Conservation (phyloP, 2,888 invertebrate genomes). For the Chrysolina americana region DNA sequence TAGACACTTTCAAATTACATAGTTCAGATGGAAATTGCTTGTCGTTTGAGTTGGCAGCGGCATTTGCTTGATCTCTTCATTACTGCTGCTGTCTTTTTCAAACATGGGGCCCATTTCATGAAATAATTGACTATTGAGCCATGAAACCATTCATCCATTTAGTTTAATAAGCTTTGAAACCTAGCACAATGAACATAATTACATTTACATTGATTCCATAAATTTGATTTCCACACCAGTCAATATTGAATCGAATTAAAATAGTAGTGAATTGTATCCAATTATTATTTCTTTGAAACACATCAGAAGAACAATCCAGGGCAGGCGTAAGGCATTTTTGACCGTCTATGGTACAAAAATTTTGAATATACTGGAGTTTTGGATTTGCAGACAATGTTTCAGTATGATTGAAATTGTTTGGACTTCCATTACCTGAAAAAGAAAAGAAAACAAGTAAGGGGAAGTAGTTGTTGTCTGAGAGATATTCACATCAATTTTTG, state of each 20-base stretch:
- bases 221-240: neutral
- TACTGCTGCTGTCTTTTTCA: neutral
- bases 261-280: neutral
- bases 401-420: too few species aligned
- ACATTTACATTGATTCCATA: constrained; percentile 7
- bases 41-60: neutral
- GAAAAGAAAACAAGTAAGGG: too few species aligned
- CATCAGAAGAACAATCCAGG: neutral
- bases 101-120: neutral
- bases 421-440: too few species aligned
- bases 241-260: constrained; percentile 1
- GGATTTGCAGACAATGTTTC: too few species aligned
- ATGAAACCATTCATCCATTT: neutral
- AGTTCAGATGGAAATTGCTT: too few species aligned
- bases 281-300: neutral
- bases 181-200: neutral
- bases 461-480: too few species aligned
- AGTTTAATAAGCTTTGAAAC: constrained; percentile 8
- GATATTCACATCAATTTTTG: too few species aligned
- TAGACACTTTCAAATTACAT: too few species aligned
- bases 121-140: constrained; percentile 9
- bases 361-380: too few species aligned
- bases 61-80: neutral
- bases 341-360: neutral
- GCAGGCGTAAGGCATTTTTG: neutral